Percentiles rank a stretch among this genome's conserved stretches.
Evolutionary conservation across 2,888 invertebrate genomes (phyloP).

Genomic region (Xylota sylvarum): DNA sequence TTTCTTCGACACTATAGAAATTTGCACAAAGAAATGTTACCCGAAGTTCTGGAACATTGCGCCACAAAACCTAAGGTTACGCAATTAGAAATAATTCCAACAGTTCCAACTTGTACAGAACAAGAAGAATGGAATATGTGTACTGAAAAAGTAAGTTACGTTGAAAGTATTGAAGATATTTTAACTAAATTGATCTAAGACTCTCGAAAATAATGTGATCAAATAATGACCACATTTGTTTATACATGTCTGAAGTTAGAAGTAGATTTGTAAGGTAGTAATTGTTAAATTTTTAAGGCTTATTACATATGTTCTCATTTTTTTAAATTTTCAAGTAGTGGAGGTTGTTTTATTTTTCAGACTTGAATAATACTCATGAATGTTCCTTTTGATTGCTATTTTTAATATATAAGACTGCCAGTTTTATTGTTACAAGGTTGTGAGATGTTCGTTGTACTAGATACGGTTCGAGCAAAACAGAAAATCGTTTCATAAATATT

Average conservation of each 20-base stretch:
- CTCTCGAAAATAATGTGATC: not conserved
- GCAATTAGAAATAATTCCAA: not conserved
- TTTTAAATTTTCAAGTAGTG: too few species aligned
- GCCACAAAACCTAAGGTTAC: conserved; percentile 15
- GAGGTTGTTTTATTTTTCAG: too few species aligned
- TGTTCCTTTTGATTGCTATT: too few species aligned
- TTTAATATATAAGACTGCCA: too few species aligned
- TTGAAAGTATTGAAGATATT: conserved; percentile 14
- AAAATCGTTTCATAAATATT: too few species aligned
- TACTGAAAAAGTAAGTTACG: conserved; percentile 1
- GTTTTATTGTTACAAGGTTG: too few species aligned
- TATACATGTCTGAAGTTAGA: not conserved
- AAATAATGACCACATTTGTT: not conserved
- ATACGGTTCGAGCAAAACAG: too few species aligned
- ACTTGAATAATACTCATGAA: too few species aligned
- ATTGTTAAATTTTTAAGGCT: too few species aligned
- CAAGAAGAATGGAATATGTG: conserved; percentile 7
- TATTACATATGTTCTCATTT: too few species aligned
- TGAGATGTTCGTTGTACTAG: too few species aligned
- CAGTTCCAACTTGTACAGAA: not conserved
- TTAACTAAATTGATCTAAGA: conserved; percentile 17
- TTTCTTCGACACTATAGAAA: conserved; percentile 82
- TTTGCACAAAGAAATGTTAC: conserved; percentile 81
- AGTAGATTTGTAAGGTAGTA: not conserved
- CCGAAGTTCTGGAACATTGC: conserved; percentile 48